Evolutionary conservation across 2,888 invertebrate genomes (phyloP), one percentile per base, ranked within the genome.

Genomic region (Rhogogaster chlorosoma): DNA sequence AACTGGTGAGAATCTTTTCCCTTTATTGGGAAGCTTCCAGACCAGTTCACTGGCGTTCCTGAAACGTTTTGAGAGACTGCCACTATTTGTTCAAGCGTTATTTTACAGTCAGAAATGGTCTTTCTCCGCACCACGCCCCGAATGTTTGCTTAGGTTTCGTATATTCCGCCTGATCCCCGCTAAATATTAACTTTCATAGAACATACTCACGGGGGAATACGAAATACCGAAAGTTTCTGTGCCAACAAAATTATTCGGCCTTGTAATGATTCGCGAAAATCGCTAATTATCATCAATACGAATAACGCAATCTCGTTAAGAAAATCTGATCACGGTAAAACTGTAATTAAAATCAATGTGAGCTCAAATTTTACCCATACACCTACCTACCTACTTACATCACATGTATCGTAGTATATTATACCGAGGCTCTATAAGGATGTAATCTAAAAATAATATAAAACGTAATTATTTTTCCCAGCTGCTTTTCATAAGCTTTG

Each of bases 81-180:
- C 22, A 22, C 10, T 57, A 61, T 57, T 80, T 36, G 57, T 80
- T 80, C 80, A 36, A 61, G 32, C 61, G 36, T 61, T 80, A 38
- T 61, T 61, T 80, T 57, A 61, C 38, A 57, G 32, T 61, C 80
- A 61, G 80, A 61, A 80, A 80, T 61, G 38, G 15, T 61, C n/a
- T 80, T 61, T 29, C 32, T 61, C 38, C 26, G 36, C 26, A 61
- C 61, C 77, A 26, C 61, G 36, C 80, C 38, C 38, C 12, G 5
- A 61, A 80, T 38, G 57, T 80, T 61, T 61, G 80, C 80, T 80
- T 80, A 61, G 57, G 38, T 80, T 61, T 80, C 26, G 22, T 61
- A 61, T 80, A 80, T 53, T 53, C 53, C 26, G 32, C 26, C 15
- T 22, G 36, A 61, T 61, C 36, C 61, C 26, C 2, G 78, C 38